Base-by-base conservation (phyloP, 1,140 invertebrate genomes). In the Himalopsyche phryganea region DNA sequence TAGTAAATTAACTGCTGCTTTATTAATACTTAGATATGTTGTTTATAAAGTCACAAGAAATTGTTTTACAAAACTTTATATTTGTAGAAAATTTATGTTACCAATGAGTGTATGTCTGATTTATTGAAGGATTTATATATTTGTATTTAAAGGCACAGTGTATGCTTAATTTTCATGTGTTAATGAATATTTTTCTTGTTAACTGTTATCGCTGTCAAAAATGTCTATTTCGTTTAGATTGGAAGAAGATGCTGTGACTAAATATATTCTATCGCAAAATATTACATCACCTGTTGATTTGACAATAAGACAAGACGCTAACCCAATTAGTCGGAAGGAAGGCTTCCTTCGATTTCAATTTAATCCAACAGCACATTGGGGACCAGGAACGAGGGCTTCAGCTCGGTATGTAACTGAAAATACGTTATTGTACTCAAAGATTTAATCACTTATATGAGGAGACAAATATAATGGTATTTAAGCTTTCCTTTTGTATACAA, bases 281-380 rank as follows among this genome's bases (percentile, higher is more conserved):
- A 70, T 78, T 0, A 71, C 62, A 15, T 73, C 65, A 11, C 65
- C 71, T 19, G 71, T 85, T 53, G 81, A 87, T 38, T 83, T 94
- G 51, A 80, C 77, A 14, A 83, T 85, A 36, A 86, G 92, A 68
- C 75, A 81, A 0, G 76, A 85, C 18, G 91, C 91, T 0, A 92
- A 94, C 76, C 92, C 94, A 0, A 68, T 75, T 17, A 94, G 92
- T 14, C 79, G 88, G n/a, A 77, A 84, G 52, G 78, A 82, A 46
- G 85, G 87, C 10, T 69, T 92, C 15, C 74, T 89, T 0, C 76
- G 95, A 9, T 98, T 90, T 76, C 94, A 95, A 73, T 76, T 81
- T 51, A 98, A 97, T 78, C 94, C 94, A 0, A 76, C 85, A 36
- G 81, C 84, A 0, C 79, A 86, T 72, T 98, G 94, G 94, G 95